Percentiles rank a stretch among this genome's conserved stretches.
Evolutionary conservation across 2,888 invertebrate species (phyloP).

Genomic region (Ditylenchus weischeri): DNA sequence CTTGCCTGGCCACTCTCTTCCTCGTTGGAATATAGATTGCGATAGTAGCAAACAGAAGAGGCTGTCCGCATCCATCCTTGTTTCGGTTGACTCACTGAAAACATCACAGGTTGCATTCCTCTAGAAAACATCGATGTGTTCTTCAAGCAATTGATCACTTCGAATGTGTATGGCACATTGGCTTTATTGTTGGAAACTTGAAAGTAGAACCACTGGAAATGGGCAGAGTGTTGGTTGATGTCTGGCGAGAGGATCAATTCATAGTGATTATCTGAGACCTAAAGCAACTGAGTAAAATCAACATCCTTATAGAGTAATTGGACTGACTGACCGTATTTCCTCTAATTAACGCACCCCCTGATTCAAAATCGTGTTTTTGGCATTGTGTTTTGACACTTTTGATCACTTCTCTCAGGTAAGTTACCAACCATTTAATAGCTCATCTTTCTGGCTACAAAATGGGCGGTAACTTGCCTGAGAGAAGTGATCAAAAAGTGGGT

Average conservation of each 20-base stretch:
- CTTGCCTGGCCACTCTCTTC: conserved; percentile 1
- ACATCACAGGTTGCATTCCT: conserved; percentile 82
- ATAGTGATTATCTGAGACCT: conserved; percentile 67
- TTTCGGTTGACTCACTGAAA: conserved; percentile 74
- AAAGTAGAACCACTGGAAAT: conserved; percentile 87
- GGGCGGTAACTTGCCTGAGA: too few relatives aligned
- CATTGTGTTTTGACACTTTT: too few relatives aligned
- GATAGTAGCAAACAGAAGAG: conserved; percentile 76
- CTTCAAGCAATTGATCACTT: conserved; percentile 82
- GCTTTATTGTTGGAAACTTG: conserved; percentile 74
- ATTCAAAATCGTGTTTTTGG: too few relatives aligned
- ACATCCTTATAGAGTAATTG: conserved; percentile 16
- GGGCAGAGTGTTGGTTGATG: conserved; percentile 71
- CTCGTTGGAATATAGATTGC: conserved; percentile 64
- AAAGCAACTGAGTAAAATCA: conserved; percentile 4
- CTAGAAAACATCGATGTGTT: conserved; percentile 81
- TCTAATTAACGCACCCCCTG: too few relatives aligned
- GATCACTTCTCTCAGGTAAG: too few relatives aligned
- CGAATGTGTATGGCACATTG: conserved; percentile 73
- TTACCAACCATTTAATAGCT: too few relatives aligned
- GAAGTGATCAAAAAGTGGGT: too few relatives aligned
- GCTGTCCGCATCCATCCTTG: conserved; percentile 73
- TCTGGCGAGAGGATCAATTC: conserved; percentile 79
- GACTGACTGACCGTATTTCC: too few relatives aligned
- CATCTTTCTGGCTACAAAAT: too few relatives aligned